Evolutionary conservation across 2,113 vertebrate genomes (phyloP).

Genomic region (Crocuta crocuta): DNA sequence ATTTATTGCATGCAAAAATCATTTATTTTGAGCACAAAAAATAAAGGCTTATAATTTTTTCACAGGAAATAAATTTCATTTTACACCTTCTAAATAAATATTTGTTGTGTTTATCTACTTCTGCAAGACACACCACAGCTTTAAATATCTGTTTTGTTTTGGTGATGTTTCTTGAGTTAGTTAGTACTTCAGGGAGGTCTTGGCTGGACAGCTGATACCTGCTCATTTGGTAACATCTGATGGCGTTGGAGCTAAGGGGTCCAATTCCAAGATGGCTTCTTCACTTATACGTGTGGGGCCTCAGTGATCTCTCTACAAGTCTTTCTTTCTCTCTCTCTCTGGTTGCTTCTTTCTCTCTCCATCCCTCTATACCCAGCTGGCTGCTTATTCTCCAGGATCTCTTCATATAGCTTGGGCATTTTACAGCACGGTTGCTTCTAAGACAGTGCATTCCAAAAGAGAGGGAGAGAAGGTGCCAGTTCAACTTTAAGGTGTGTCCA

Average conservation of each 20-base stretch:
- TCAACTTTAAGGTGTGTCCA: neutral
- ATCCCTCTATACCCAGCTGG: neutral
- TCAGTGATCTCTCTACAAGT: neutral
- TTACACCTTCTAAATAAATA: neutral
- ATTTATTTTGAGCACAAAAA: neutral
- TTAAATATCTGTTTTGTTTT: constrained; percentile 20
- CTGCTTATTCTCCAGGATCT: neutral
- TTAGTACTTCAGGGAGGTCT: neutral
- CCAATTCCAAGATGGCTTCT: neutral
- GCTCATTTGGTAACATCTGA: neutral
- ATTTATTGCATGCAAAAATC: neutral
- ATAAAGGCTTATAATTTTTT: neutral
- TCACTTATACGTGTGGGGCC: neutral
- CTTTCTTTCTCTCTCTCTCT: neutral
- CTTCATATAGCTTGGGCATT: neutral
- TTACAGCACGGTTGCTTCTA: neutral
- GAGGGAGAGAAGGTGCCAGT: neutral
- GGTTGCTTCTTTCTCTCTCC: neutral
- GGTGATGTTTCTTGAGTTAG: neutral
- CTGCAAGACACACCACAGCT: neutral
- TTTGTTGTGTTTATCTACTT: neutral
- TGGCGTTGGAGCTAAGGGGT: neutral
- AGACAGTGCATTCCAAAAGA: neutral
- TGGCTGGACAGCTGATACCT: neutral
- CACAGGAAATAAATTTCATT: neutral